phyloP scores from a whole-genome alignment of 2,888 invertebrate species.

The Heteromurus nitidus region DNA sequence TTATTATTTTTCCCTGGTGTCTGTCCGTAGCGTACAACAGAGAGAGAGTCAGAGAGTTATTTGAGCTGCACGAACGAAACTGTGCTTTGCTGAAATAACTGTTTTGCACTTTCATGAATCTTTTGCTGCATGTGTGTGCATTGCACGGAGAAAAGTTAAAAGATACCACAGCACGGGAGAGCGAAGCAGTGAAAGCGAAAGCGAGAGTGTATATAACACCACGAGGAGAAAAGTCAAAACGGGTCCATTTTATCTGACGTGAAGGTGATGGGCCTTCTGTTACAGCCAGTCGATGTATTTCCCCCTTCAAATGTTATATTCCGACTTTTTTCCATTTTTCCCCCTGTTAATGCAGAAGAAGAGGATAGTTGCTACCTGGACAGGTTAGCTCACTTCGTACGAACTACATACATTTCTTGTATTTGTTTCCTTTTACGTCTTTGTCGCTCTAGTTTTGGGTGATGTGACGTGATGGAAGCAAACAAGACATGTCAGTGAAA shows the following conservation, averaged over 20 bases:
- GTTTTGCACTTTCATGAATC: too few relatives aligned
- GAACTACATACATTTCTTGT: background rate
- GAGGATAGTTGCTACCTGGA: conserved; percentile 4
- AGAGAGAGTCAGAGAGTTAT: too few relatives aligned
- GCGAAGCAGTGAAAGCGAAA: background rate
- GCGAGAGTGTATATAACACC: background rate
- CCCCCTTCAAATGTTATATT: background rate
- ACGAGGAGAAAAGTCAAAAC: conserved; percentile 16
- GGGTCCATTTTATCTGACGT: conserved; percentile 40
- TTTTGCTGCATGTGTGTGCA: background rate
- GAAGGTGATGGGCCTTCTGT: conserved; percentile 7
- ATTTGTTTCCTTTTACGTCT: conserved; percentile 15
- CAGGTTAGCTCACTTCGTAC: conserved; percentile 6
- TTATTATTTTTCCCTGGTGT: conserved; percentile 59
- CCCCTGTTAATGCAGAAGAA: conserved; percentile 19
- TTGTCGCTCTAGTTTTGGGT: conserved; percentile 26
- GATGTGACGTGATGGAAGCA: conserved; percentile 33
- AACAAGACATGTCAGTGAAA: conserved; percentile 31
- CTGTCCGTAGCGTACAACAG: background rate
- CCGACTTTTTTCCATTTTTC: conserved; percentile 22
- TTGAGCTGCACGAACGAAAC: conserved; percentile 17
- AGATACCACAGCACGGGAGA: too few relatives aligned
- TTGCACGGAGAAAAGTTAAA: too few relatives aligned
- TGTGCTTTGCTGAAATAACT: conserved; percentile 27
- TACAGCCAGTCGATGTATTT: background rate